phyloP scores from a whole-genome alignment of 2,113 vertebrate genomes.

The Typhlomys cinereus region DNA sequence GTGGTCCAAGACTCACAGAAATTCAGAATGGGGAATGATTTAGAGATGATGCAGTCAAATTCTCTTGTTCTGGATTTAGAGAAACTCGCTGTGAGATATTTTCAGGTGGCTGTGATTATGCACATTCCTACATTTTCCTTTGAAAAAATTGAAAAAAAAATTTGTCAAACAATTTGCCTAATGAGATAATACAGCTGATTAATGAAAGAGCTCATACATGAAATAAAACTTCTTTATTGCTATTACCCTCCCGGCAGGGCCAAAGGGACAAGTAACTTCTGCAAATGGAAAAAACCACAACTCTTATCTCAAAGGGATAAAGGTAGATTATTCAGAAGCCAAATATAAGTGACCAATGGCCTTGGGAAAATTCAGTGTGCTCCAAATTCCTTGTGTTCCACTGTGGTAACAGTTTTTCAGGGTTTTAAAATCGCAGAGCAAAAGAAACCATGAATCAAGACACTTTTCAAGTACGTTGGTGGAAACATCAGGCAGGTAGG shows the following conservation, averaged over 20 bases:
- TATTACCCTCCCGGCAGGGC: neutral
- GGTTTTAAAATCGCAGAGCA: no score
- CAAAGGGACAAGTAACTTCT: neutral
- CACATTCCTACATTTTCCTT: neutral
- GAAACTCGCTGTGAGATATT: neutral
- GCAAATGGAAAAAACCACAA: no score
- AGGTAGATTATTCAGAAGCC: no score
- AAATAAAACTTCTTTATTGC: neutral
- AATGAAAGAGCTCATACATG: neutral
- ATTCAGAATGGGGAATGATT: conserved; percentile 28
- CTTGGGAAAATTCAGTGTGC: no score
- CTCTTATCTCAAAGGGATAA: no score
- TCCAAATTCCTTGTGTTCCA: no score
- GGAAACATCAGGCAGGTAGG: no score
- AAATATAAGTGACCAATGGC: no score
- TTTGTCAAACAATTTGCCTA: neutral
- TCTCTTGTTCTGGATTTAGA: neutral
- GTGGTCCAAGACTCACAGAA: neutral
- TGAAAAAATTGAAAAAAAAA: neutral
- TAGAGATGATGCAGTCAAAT: neutral
- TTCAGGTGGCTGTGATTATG: neutral
- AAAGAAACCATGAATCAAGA: no score
- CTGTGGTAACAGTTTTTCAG: no score
- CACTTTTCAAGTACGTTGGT: no score
- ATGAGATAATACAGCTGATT: neutral